phyloP scores from a whole-genome alignment of 2,797 vertebrate genomes.

The Aulostomus chinensis region DNA sequence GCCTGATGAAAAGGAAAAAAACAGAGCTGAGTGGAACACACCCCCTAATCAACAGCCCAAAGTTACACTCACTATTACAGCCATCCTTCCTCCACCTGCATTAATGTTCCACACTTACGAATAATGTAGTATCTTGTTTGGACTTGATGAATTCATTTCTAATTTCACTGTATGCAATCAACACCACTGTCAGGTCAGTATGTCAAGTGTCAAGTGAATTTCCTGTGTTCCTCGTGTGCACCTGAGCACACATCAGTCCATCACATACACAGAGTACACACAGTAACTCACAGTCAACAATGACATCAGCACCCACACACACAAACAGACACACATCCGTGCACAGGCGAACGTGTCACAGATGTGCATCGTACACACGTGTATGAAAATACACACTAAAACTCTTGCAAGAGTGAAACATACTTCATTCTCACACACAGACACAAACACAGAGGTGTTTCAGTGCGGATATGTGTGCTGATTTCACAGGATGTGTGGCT shows the following conservation, averaged over 20 bases:
- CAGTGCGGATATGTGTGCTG: slow-evolving; percentile 68
- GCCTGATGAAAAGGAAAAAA: too few relatives aligned
- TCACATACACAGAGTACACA: slow-evolving; percentile 34
- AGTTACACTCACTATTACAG: too few relatives aligned
- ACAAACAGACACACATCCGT: slow-evolving; percentile 36
- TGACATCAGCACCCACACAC: not conserved
- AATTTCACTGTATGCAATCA: not conserved
- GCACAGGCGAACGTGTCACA: slow-evolving; percentile 42
- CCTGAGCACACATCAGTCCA: slow-evolving; percentile 60
- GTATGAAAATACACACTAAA: slow-evolving; percentile 39
- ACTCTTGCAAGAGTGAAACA: slow-evolving; percentile 34
- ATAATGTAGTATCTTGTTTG: too few relatives aligned
- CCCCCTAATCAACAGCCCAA: too few relatives aligned
- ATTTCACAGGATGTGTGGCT: slow-evolving; percentile 67
- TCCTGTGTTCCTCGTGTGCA: slow-evolving; percentile 56
- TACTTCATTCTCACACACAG: slow-evolving; percentile 25
- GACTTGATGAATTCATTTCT: too few relatives aligned
- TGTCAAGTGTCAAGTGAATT: slow-evolving; percentile 54
- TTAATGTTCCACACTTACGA: too few relatives aligned
- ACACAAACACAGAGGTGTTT: slow-evolving; percentile 27
- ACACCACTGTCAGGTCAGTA: slow-evolving; percentile 43
- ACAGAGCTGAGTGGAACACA: too few relatives aligned
- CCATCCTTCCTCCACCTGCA: too few relatives aligned
- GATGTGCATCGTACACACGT: slow-evolving; percentile 32
- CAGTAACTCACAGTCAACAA: slow-evolving; percentile 9